Evolutionary conservation across 2,797 vertebrate genomes (phyloP), one percentile per base, ranked within the genome.

Genomic region (Etheostoma perlongum): DNA sequence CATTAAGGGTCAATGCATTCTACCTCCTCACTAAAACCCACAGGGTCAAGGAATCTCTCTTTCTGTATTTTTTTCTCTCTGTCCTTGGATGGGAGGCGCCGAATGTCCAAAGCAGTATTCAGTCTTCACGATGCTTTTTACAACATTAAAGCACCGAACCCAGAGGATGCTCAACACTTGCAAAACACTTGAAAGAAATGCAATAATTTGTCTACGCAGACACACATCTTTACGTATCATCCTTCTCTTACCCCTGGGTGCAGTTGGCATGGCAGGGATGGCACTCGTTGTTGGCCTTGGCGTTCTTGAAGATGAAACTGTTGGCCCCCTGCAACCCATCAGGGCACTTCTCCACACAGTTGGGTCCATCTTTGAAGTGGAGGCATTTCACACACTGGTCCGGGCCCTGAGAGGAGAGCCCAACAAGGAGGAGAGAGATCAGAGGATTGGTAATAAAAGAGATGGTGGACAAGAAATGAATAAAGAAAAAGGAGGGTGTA

Each of bases 231-330:
- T 9, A 57, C 36, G 67, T 8, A 72, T 48, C 67, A 25, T 15
- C 27, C 11, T 10, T 27, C 18, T 73, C 97, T 95, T 94, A 99
- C 98, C 98, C 98, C 82, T 99, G 97, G 52, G 97, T 98, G 92
- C 98, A 99, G 95, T 99, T 99, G 21, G 95, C 94, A 23, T 99
- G 98, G 82, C 98, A 99, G 0, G 97, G 98, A 30, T 96, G 97
- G 78, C 98, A 99, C 89, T 98, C 97, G 48, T 95, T 97, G 86
- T 98, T 97, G 89, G 96, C 96, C 86, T 99, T 97, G 0, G 97
- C 97, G 0, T 97, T 99, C 89, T 99, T 99, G 94, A 99, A 99
- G 90, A 99, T 98, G 89, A 99, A 98, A 88, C 98, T 97, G 91
- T 95, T 97, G 74, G 97, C 95, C 0, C 98, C 98, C 84, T 98